Percentiles rank a stretch among this genome's conserved stretches.
Conservation (phyloP, 2,888 invertebrate genomes). For the Clusia tigrina region DNA sequence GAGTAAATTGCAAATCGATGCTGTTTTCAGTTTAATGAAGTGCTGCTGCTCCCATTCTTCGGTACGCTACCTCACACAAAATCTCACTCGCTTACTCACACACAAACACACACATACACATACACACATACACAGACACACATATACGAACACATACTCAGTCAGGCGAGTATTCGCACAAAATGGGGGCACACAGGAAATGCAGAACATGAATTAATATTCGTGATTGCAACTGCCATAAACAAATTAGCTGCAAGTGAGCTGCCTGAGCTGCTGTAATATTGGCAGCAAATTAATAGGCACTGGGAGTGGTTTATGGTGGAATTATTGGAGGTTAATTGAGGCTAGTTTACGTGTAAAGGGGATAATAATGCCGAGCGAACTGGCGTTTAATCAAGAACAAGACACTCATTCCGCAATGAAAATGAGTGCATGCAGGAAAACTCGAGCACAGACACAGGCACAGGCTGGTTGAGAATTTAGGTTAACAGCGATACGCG, state of each 20-base stretch:
- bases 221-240: slow-evolving; percentile 22
- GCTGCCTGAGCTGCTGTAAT: not conserved
- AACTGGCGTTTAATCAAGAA: too few relatives aligned
- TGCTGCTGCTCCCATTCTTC: slow-evolving; percentile 26
- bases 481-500: too few relatives aligned
- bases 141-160: too few relatives aligned
- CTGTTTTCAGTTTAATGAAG: slow-evolving; percentile 36
- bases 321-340: slow-evolving; percentile 10
- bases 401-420: too few relatives aligned
- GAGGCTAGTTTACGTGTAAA: slow-evolving; percentile 1
- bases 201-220: slow-evolving; percentile 21
- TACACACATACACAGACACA: too few relatives aligned
- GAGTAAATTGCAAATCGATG: slow-evolving; percentile 36
- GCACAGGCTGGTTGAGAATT: too few relatives aligned
- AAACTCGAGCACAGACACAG: too few relatives aligned
- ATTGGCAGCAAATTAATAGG: not conserved
- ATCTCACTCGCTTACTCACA: not conserved
- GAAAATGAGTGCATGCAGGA: too few relatives aligned
- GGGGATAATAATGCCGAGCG: too few relatives aligned
- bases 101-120: too few relatives aligned
- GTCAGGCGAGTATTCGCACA: slow-evolving; percentile 3
- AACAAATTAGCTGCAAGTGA: slow-evolving; percentile 7
- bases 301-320: not conserved
- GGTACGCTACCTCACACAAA: too few relatives aligned
- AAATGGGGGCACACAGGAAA: slow-evolving; percentile 21